phyloP scores from a whole-genome alignment of 2,797 vertebrate species.

The Myotis planiceps region DNA sequence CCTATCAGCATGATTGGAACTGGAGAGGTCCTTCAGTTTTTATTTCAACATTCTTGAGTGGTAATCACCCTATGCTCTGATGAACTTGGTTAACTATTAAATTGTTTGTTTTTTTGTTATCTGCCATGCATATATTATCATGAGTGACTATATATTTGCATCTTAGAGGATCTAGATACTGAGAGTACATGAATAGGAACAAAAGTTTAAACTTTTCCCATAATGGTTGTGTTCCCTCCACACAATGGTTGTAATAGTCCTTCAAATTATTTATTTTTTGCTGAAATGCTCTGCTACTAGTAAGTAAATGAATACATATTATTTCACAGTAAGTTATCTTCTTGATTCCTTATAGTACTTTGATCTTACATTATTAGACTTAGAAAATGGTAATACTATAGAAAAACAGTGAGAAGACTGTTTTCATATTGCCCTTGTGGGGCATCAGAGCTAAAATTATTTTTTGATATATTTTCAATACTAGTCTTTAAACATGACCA shows the following conservation, averaged over 20 bases:
- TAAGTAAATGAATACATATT: constrained; percentile 43
- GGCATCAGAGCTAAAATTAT: constrained; percentile 29
- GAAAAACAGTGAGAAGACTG: constrained; percentile 49
- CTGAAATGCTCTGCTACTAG: neutral
- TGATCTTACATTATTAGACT: constrained; percentile 48
- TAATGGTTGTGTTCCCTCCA: neutral
- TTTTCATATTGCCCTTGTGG: constrained; percentile 26
- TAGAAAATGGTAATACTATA: neutral
- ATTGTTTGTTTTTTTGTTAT: constrained; percentile 8
- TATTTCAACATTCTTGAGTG: constrained; percentile 12
- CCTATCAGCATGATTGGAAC: neutral
- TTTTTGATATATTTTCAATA: constrained; percentile 29
- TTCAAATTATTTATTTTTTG: constrained; percentile 42
- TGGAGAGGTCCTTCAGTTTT: constrained; percentile 1
- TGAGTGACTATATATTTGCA: neutral
- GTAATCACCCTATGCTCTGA: neutral
- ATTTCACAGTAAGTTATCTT: constrained; percentile 22
- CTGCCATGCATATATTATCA: neutral
- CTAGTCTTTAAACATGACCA: neutral
- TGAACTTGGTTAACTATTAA: neutral
- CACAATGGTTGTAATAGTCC: neutral
- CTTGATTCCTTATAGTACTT: neutral
- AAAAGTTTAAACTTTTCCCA: neutral
- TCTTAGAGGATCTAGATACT: neutral
- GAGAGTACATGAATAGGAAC: neutral